Evolutionary conservation across 2,113 vertebrate species (phyloP), one percentile per base, ranked within the genome.

Genomic region (Petromus typicus): DNA sequence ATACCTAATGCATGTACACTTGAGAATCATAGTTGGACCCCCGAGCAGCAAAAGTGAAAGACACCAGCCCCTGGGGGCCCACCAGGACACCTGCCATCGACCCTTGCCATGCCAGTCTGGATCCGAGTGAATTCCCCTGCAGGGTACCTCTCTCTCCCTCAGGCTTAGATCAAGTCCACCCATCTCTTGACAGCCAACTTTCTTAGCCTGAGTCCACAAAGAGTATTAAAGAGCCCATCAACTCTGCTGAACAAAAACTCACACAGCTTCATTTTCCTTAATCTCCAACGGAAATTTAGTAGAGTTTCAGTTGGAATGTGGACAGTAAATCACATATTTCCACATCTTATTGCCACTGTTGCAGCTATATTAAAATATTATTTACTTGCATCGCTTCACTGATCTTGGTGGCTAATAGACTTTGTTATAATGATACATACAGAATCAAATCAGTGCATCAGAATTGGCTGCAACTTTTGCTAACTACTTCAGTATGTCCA

Each of bases 261-360:
- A 11, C 4, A 48, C 2, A 22, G 45, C 14, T 84, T 89, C n/a
- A 51, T 86, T 81, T 91, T 86, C 57, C 83, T 54, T 37, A 37
- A 56, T 63, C 27, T 73, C 27, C 66, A 80, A 37, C 23, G 73
- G 45, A 80, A 96, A 87, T 69, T 71, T 79, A 51, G 61, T 51
- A 67, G 76, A 87, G 92, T 48, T 87, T 95, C 83, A 48, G n/a
- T 71, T 63, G 76, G 37, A 79, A 78, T 11, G 5, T 54, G 84
- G 76, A 93, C 48, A 89, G 57, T 4, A 59, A 76, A 63, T 22
- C 73, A 32, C 64, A 83, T 59, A 84, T 85, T 86, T 95, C 64
- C 40, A 71, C 2, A 78, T 76, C 54, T 18, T 16, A 48, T 81
- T 57, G 45, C 5, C 76, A 40, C 64, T 54, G 8, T 61, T 71